These are phyloP conservation scores for Drosophila quadrilineata DNA, from an alignment of 1,140 invertebrate species.

Conservation along the genomic window DNA sequence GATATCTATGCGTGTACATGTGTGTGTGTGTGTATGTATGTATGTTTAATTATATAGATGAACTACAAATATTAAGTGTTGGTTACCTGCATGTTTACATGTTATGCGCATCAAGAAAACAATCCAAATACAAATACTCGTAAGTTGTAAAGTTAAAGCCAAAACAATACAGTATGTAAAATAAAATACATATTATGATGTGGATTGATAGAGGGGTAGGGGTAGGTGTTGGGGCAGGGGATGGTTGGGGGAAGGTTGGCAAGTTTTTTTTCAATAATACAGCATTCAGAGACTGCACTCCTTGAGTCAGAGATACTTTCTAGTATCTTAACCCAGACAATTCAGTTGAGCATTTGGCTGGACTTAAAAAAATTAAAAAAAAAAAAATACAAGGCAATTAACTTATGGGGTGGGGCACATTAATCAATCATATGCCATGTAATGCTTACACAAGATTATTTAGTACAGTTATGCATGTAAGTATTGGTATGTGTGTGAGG, in stretches of 20 bases:
- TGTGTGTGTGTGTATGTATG: not conserved
- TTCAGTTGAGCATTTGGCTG: conserved; percentile 21
- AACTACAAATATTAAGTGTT: conserved; percentile 16
- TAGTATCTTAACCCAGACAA: not conserved
- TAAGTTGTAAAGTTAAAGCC: not conserved
- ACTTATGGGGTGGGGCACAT: not conserved
- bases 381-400: conserved; percentile 17
- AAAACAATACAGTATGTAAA: not conserved
- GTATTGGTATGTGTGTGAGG: not conserved
- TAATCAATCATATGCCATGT: not conserved
- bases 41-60: conserved; percentile 8
- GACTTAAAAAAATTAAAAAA: conserved; percentile 13
- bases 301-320: not conserved
- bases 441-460: not conserved
- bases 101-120: conserved; percentile 11
- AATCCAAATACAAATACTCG: not conserved
- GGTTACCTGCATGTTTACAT: conserved; percentile 20
- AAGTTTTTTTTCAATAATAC: conserved; percentile 4
- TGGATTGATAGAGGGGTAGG: too few relatives aligned
- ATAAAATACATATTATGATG: conserved; percentile 12
- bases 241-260: not conserved
- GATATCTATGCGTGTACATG: not conserved
- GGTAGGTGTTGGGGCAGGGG: too few relatives aligned
- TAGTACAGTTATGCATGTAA: not conserved
- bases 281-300: conserved; percentile 20